A percentile compares a stretch with the other conserved stretches of the same genome.
Conservation (phyloP, 1,140 invertebrate species). For the Bombus breviceps region DNA sequence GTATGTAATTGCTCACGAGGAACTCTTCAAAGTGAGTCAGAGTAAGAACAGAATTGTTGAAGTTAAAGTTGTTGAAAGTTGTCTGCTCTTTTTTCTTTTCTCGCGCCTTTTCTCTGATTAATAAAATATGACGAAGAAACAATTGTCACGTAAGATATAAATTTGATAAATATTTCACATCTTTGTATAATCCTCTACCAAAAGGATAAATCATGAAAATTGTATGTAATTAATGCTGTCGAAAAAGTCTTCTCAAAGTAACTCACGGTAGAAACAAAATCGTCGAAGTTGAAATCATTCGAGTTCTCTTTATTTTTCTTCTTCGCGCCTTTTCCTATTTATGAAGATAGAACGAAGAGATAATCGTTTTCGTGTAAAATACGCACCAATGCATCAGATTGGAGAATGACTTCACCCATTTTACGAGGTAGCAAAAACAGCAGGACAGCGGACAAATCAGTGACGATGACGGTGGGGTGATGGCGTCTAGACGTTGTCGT, state of each 20-base stretch:
- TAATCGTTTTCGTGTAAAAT: too few relatives aligned
- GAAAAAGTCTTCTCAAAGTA: neutral
- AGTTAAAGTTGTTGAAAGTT: neutral
- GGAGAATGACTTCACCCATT: constrained; percentile 67
- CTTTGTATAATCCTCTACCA: neutral
- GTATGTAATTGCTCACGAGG: neutral
- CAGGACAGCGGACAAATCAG: constrained; percentile 68
- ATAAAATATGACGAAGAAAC: neutral
- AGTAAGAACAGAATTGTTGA: neutral
- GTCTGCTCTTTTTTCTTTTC: too few relatives aligned
- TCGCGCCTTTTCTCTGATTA: too few relatives aligned
- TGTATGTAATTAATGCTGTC: neutral
- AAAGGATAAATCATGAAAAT: neutral
- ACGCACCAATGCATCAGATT: constrained; percentile 2
- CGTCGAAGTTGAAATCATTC: neutral
- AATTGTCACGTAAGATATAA: too few relatives aligned
- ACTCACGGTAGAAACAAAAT: neutral
- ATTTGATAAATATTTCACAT: neutral
- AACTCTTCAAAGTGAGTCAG: neutral
- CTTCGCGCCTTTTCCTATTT: too few relatives aligned
- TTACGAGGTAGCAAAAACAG: constrained; percentile 56
- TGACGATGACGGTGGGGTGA: constrained; percentile 69
- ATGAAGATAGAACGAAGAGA: neutral
- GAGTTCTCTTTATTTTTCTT: neutral
- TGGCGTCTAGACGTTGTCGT: constrained; percentile 76